Evolutionary conservation across 53 echinoderm and acorn worm genomes (phyloP), one percentile per base, ranked within the genome.

Genomic region (Hippasteria phrygiana): DNA sequence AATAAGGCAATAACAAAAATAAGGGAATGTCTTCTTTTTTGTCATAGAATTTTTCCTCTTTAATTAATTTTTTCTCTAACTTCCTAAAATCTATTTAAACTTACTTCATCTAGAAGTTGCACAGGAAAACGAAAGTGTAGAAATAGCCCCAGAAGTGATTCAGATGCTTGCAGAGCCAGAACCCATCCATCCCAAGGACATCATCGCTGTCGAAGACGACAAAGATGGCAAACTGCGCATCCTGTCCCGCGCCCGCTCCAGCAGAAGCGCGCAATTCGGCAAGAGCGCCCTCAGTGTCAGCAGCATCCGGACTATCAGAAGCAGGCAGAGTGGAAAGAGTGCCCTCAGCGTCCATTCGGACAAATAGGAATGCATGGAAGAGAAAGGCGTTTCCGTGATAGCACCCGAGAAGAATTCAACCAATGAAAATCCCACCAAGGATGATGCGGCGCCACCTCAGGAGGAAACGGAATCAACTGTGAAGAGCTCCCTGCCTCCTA

Each of bases 111-210:
- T 86, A 94, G 94, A 89, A 77, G 94, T 88, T 7, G 94, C 92
- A 0, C 80, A 93, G 32, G 91, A 88, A 46, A 94, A 91, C 24
- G 53, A 42, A 48, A 92, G 78, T 27, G 78, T 94, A 20, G 88
- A 91, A 62, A 85, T 91, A 77, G 91, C 92, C 13, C 87, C 78
- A 0, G 94, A 91, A 55, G 88, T 94, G 22, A 71, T 78, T 13
- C 79, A 91, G 27, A 88, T 91, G 89, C 69, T 94, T 27, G 78
- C 84, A n/a, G 89, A 94, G 59, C 67, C 73, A 45, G 91, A 90
- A n/a, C 62, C 89, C 32, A 71, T 94, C 42, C 28, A 71, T 3
- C 9, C 77, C 40, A 64, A 89, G 6, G 92, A 92, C 32, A 94
- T 94, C 22, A 41, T 88, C 50, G 79, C 92, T 18, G 51, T 89